Evolutionary conservation across 2,888 invertebrate species (phyloP), one percentile per base, ranked within the genome.

Genomic region (Parelbella ahira): DNA sequence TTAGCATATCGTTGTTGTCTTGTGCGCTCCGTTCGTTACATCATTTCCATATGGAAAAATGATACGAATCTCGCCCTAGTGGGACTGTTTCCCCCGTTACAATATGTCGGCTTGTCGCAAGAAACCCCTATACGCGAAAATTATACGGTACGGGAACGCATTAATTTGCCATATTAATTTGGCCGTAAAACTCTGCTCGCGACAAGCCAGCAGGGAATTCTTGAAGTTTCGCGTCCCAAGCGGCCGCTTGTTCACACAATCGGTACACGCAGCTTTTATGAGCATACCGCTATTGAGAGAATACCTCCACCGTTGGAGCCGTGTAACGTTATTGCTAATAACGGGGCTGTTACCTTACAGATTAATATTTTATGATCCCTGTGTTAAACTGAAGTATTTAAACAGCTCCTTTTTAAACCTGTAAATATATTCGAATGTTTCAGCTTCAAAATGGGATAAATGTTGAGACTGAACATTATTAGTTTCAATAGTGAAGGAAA

Each of bases 101-200:
- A 59, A 58, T 60, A 59, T 55, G 56, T 48, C 55, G 51, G 56
- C 42, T 51, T 64, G 72, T 78, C 81, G 78, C 82, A 84, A 82
- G 84, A 76, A 83, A 61, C 78, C 73, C 77, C 56, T 59, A 63
- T 63, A 77, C 68, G 72, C 65, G 73, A 74, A 88, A 87, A 88
- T 88, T 88, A 87, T 88, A 82, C 88, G 72, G 76, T 76, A 66
- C 62, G 64, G 74, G 63, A 68, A 73, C 81, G 86, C 87, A 88
- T 88, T 88, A 88, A 88, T 88, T 88, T 88, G 88, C 87, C 81
- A 88, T 88, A 88, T 88, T 88, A 88, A 88, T 88, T 88, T 88
- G 75, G 80, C 81, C 78, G 88, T 88, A 88, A 88, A 88, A 88
- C 86, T 88, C 84, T 83, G 87, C 56, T 79, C 69, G 80, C 84